Evolutionary conservation across 2,888 invertebrate genomes (phyloP), one percentile per base, ranked within the genome.

Genomic region (Ichneumoninae sp.): DNA sequence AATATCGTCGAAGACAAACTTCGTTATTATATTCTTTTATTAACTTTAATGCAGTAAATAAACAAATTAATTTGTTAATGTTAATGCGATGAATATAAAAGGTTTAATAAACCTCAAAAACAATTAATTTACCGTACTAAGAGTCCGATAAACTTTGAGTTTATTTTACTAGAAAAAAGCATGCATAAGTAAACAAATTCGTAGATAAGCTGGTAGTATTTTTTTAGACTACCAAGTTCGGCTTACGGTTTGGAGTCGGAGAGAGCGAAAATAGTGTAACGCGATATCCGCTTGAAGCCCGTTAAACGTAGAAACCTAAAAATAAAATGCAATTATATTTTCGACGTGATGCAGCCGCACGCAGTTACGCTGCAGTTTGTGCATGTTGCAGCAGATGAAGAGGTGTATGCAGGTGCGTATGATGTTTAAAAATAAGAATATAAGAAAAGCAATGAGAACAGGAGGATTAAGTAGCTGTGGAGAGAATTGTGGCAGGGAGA

Each of bases 271-370:
- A 22, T 54, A 40, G 5, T 63, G 60, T 65, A 65, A 65, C 47
- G 4, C 63, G 33, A 30, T 19, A 19, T 47, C 26, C 74, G 33
- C 30, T 74, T 50, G 19, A 65, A 10, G 7, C 69, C 69, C 22
- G 47, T 33, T 13, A 33, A 65, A 65, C 33, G 54, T 40, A 66
- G 33, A 66, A 26, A 19, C 54, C 54, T 66, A 57, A 73, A 82
- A 82, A 82, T 82, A 82, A 71, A 77, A 71, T 68, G 54, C 47
- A 77, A 77, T 71, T 82, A 73, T 65, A 54, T 77, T 77, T 74
- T n/a, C n/a, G 22, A 71, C 73, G 76, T 50, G 71, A 54, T 47
- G 76, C 77, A 77, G 77, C 77, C 47, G 77, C 66, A 63, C 57
- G 75, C 40, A 65, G 65, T 16, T 44, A 33, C 19, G 63, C 44